phyloP scores from a whole-genome alignment of 1,140 invertebrate genomes.

The Zaprionus gabonicus region DNA sequence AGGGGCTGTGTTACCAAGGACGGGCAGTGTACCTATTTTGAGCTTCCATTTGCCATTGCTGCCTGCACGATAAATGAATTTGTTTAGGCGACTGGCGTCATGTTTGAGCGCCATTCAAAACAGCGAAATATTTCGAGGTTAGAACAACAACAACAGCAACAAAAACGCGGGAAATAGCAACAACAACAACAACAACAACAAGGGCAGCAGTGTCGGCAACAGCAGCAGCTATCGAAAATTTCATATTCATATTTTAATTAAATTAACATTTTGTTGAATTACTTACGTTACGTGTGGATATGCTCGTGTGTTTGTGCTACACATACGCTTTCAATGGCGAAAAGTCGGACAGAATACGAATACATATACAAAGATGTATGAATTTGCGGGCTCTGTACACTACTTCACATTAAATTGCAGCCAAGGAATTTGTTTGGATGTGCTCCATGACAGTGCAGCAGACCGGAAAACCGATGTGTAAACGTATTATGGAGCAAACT shows the following conservation, averaged over 20 bases:
- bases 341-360: conserved; percentile 3
- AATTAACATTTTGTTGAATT: conserved; percentile 80
- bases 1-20: not conserved
- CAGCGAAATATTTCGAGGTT: conserved; percentile 10
- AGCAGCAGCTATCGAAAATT: conserved; percentile 57
- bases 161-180: not conserved
- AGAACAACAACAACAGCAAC: conserved; percentile 7
- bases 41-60: conserved; percentile 46
- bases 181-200: not conserved
- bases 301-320: not conserved
- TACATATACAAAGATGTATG: not conserved
- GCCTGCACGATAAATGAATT: conserved; percentile 69
- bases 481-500: conserved; percentile 29
- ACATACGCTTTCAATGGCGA: not conserved
- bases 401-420: conserved; percentile 40
- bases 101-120: conserved; percentile 64
- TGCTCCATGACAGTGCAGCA: conserved; percentile 48
- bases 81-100: conserved; percentile 66
- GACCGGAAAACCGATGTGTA: conserved; percentile 58
- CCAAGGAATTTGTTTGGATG: conserved; percentile 35
- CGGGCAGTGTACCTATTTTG: conserved; percentile 34
- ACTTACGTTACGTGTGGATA: conserved; percentile 62
- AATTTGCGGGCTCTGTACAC: not conserved
- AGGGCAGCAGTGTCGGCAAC: conserved; percentile 10
- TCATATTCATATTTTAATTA: conserved; percentile 80